Conservation (phyloP, 2,888 invertebrate species). For the Eupsilia transversa region DNA sequence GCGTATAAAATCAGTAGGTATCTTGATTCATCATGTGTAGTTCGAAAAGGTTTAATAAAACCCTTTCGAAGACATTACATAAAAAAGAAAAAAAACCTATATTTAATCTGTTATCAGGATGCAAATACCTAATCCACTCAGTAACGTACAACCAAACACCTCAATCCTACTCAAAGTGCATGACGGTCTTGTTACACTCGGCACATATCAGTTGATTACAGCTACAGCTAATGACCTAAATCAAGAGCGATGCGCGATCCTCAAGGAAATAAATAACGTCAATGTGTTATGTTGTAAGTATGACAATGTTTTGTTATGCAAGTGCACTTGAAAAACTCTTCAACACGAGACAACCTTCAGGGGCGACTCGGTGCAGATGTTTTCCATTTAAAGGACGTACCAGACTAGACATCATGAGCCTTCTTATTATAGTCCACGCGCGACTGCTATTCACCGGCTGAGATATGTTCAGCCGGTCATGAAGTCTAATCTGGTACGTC, state of each 20-base stretch:
- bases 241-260: not conserved
- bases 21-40: not conserved
- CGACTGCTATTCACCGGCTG: too few species aligned
- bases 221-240: not conserved
- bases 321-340: not conserved
- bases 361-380: too few species aligned
- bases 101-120: too few species aligned
- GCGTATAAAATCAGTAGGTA: not conserved
- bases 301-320: not conserved
- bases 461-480: too few species aligned
- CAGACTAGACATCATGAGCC: too few species aligned
- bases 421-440: too few species aligned
- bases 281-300: not conserved
- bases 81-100: too few species aligned
- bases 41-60: not conserved
- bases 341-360: not conserved
- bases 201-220: not conserved
- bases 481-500: too few species aligned
- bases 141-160: not conserved
- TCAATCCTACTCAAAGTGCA: not conserved
- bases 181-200: not conserved
- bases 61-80: too few species aligned
- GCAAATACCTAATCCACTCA: too few species aligned
- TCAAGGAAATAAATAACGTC: not conserved
- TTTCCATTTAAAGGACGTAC: too few species aligned